Evolutionary conservation across 2,797 vertebrate species (phyloP).

Genomic region (Phoeniculus purpureus): DNA sequence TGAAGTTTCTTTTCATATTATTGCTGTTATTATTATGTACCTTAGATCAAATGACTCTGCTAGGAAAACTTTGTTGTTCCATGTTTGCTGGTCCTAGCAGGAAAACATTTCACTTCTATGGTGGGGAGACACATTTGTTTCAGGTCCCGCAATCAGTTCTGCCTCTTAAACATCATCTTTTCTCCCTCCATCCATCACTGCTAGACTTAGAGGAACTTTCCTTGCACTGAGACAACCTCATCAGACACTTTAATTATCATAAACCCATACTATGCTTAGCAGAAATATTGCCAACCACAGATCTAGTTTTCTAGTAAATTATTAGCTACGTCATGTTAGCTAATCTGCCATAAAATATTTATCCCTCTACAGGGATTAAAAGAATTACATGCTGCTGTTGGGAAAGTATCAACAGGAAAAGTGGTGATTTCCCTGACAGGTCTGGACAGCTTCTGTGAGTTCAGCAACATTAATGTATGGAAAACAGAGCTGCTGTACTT

Average conservation of each 20-base stretch:
- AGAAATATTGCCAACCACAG: not conserved
- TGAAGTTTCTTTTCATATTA: not conserved
- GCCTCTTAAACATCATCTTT: not conserved
- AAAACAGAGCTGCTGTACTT: not conserved
- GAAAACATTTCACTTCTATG: not conserved
- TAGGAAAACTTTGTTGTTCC: not conserved
- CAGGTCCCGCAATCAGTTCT: not conserved
- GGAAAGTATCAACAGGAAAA: not conserved
- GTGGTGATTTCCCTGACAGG: constrained; percentile 5
- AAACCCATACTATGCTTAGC: not conserved
- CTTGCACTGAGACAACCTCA: not conserved
- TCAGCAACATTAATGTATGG: constrained; percentile 11
- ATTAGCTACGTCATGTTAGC: constrained; percentile 19
- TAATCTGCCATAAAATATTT: constrained; percentile 48
- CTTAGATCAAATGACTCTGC: not conserved
- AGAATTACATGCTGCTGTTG: constrained; percentile 4
- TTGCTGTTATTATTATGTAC: not conserved
- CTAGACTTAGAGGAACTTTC: not conserved
- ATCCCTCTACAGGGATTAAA: not conserved
- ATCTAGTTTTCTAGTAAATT: constrained; percentile 1
- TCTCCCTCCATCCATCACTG: not conserved
- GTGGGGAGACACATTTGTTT: not conserved
- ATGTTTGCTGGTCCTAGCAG: not conserved
- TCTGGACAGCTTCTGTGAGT: not conserved
- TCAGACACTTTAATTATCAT: not conserved